Evolutionary conservation across 2,113 vertebrate genomes (phyloP).

Genomic region (Neomonachus schauinslandi): DNA sequence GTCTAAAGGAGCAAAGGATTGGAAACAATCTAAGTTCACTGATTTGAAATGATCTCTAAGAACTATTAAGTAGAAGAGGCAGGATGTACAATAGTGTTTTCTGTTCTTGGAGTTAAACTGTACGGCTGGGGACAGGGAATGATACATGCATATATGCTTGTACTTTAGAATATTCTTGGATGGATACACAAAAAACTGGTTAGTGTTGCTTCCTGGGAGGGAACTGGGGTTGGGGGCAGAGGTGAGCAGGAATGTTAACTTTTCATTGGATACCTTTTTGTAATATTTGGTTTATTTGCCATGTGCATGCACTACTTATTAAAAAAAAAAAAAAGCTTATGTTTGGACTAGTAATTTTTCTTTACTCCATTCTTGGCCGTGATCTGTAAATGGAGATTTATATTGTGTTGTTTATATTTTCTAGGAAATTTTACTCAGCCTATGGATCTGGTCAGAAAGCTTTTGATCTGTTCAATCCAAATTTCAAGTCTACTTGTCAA

Average conservation of each 20-base stretch:
- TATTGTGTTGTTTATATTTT: neutral
- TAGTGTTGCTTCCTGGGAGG: neutral
- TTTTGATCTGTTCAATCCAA: constrained; percentile 88
- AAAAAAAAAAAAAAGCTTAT: neutral
- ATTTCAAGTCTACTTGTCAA: constrained; percentile 92
- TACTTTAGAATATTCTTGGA: neutral
- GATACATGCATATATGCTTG: neutral
- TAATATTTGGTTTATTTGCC: neutral
- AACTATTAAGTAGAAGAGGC: neutral
- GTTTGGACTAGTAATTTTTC: neutral
- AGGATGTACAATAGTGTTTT: neutral
- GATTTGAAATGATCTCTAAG: neutral
- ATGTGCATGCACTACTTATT: neutral
- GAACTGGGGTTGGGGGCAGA: neutral
- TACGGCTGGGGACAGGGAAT: neutral
- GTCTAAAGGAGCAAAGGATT: neutral
- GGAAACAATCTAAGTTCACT: neutral
- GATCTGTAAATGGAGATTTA: neutral
- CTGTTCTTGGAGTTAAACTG: neutral
- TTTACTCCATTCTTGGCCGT: neutral
- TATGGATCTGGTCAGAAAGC: constrained; percentile 88
- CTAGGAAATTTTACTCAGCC: constrained; percentile 91
- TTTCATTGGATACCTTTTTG: neutral
- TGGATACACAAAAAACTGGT: neutral
- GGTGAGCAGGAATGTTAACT: neutral